These are phyloP conservation scores for Ciona savignyi DNA, from an alignment of 23 tunicate genomes.

Conservation along the genomic window DNA sequence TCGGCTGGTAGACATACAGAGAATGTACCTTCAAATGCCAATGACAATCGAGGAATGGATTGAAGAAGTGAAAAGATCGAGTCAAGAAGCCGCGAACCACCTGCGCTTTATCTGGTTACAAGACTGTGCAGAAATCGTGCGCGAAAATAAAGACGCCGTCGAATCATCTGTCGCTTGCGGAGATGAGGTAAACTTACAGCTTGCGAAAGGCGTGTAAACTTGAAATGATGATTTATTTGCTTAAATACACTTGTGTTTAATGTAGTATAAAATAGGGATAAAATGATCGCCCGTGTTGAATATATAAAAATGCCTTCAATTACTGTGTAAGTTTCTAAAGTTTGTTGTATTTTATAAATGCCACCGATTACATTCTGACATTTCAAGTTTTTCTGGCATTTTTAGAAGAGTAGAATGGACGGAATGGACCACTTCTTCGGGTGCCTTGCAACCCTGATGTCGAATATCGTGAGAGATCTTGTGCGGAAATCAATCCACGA, in stretches of 20 bases:
- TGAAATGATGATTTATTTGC: no score
- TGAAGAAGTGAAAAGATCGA: constrained; percentile 33
- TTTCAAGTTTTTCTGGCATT: neutral
- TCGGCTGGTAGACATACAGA: constrained; percentile 53
- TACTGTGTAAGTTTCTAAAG: no score
- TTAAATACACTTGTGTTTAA: no score
- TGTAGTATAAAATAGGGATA: no score
- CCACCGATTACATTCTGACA: neutral
- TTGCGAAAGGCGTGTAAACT: no score
- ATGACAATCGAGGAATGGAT: constrained; percentile 47
- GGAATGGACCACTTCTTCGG: constrained; percentile 81
- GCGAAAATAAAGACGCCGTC: constrained; percentile 34
- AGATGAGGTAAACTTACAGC: constrained; percentile 50
- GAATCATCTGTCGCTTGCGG: constrained; percentile 26
- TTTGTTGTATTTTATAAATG: no score
- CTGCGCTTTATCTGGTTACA: constrained; percentile 41
- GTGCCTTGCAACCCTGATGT: constrained; percentile 81
- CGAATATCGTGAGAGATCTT: constrained; percentile 66
- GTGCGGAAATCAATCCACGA: constrained; percentile 82
- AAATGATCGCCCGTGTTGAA: neutral
- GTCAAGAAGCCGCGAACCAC: constrained; percentile 13
- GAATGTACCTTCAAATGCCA: constrained; percentile 65
- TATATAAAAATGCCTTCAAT: no score
- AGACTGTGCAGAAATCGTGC: constrained; percentile 62
- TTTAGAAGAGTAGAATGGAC: constrained; percentile 44